Evolutionary conservation across 37 sponge, comb jelly and placozoan species (phyloP).

Genomic region (Aphrocallistes beatrix): DNA sequence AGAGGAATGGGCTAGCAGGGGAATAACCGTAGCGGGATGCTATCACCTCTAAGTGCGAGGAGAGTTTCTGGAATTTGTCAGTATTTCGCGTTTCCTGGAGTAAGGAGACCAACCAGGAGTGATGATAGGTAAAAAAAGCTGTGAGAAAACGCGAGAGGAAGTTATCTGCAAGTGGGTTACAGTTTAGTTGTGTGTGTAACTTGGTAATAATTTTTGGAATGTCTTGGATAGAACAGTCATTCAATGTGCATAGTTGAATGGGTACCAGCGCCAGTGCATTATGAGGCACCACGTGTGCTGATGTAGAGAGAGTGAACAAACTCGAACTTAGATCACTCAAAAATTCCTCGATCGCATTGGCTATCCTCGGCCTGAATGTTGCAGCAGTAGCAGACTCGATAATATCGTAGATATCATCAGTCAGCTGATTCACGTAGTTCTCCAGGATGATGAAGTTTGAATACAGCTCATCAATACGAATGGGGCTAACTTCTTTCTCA

Average conservation of each 20-base stretch:
- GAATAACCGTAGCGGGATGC: constrained; percentile 6
- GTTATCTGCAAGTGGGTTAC: neutral
- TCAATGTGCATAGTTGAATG: neutral
- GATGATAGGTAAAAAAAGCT: neutral
- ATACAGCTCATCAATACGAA: neutral
- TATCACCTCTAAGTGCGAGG: neutral
- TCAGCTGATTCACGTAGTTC: neutral
- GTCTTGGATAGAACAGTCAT: neutral
- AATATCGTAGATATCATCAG: neutral
- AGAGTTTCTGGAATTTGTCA: neutral
- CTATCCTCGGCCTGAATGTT: neutral
- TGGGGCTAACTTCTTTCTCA: neutral
- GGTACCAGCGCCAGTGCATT: neutral
- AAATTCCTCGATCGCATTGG: neutral
- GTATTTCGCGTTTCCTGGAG: neutral
- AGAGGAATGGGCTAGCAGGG: neutral
- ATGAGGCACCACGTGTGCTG: neutral
- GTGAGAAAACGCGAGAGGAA: neutral
- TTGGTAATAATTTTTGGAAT: neutral
- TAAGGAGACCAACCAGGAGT: neutral
- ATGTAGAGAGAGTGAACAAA: no score
- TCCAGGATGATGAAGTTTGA: neutral
- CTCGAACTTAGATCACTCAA: neutral
- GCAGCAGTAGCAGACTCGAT: neutral
- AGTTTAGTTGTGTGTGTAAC: neutral